Percentiles rank a stretch among this genome's conserved stretches.
These are phyloP conservation scores for Poecilia wingei DNA, from an alignment of 2,797 vertebrate species.

Conservation along the genomic window DNA sequence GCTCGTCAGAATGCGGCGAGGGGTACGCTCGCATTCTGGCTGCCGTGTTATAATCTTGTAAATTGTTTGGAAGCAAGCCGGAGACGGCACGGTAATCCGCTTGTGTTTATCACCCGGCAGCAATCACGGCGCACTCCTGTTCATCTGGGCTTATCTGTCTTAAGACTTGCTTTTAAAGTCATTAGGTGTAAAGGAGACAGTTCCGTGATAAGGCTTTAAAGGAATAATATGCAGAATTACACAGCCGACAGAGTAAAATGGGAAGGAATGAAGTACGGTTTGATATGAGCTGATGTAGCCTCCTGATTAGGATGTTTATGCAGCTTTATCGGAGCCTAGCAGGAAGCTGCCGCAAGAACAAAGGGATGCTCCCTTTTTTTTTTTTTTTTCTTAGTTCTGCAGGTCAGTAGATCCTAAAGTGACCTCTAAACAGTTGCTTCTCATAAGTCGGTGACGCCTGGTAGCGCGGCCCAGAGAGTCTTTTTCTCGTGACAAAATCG, in stretches of 20 bases:
- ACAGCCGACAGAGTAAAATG: conserved; percentile 37
- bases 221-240: conserved; percentile 67
- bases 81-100: conserved; percentile 72
- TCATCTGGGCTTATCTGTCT: conserved; percentile 67
- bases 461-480: conserved; percentile 5
- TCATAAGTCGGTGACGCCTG: conserved; percentile 21
- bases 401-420: conserved; percentile 50
- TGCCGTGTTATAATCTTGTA: conserved; percentile 72
- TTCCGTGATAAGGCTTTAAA: conserved; percentile 69
- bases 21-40: conserved; percentile 47
- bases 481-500: conserved; percentile 20
- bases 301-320: conserved; percentile 68
- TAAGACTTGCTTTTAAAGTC: conserved; percentile 77
- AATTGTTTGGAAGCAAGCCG: conserved; percentile 71
- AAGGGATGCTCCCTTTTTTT: conserved; percentile 49
- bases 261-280: conserved; percentile 33
- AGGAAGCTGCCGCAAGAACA: conserved; percentile 49
- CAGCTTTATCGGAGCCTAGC: conserved; percentile 63
- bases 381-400: conserved; percentile 46
- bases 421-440: conserved; percentile 23
- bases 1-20: conserved; percentile 63
- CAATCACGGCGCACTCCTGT: conserved; percentile 68
- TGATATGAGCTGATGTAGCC: conserved; percentile 58
- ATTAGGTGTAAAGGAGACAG: conserved; percentile 69
- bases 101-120: conserved; percentile 76